Evolutionary conservation across 2,797 vertebrate species (phyloP).

Genomic region (Carduelis carduelis): DNA sequence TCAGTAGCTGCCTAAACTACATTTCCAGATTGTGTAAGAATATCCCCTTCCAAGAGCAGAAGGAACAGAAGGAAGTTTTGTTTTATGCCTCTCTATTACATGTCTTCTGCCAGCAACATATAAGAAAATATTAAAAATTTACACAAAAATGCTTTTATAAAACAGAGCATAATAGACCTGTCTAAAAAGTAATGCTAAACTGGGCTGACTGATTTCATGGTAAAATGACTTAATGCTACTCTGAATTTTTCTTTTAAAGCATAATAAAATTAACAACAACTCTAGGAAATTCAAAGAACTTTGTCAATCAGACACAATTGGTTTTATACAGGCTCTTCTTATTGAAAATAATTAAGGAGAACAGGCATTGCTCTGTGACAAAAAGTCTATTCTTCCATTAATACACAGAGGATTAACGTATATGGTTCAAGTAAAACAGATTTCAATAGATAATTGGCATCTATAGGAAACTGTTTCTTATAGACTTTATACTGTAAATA

Average conservation of each 20-base stretch:
- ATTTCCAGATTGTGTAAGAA: not conserved
- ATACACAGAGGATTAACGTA: not conserved
- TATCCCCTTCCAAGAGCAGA: not conserved
- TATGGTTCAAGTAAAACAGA: not conserved
- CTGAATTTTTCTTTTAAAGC: not conserved
- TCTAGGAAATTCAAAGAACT: not conserved
- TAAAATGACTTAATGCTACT: not conserved
- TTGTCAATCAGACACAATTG: not conserved
- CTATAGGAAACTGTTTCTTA: not conserved
- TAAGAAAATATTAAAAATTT: not conserved
- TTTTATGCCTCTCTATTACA: not conserved
- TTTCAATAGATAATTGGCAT: not conserved
- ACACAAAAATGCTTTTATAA: not conserved
- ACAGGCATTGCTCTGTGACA: not conserved
- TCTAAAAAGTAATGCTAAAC: not conserved
- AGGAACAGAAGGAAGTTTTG: not conserved
- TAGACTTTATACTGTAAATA: not conserved
- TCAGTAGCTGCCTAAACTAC: not conserved
- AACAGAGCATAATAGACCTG: not conserved
- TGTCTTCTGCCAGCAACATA: not conserved
- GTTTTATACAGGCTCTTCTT: not conserved
- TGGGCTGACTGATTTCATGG: not conserved
- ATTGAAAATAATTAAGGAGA: not conserved
- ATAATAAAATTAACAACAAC: not conserved
- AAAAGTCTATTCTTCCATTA: not conserved